A percentile compares a stretch with the other conserved stretches of the same genome.
Evolutionary conservation across 2,888 invertebrate genomes (phyloP).

Genomic region (Pterobdella sp.): DNA sequence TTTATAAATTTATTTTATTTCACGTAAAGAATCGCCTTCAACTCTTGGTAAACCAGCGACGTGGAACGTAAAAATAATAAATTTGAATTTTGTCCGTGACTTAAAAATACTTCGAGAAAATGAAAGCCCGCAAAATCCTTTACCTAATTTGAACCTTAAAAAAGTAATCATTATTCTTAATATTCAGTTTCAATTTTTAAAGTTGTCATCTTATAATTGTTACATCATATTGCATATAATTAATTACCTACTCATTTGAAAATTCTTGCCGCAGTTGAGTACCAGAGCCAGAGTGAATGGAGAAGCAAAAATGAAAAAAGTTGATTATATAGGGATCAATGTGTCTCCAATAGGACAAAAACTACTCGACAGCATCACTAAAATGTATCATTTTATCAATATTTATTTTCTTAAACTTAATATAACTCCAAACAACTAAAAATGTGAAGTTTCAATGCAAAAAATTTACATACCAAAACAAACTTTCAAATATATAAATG

Average conservation of each 20-base stretch:
- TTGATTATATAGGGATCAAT: slow-evolving; percentile 11
- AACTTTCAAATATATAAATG: not conserved
- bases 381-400: slow-evolving; percentile 13
- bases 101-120: slow-evolving; percentile 21
- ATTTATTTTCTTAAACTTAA: not conserved
- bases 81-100: slow-evolving; percentile 14
- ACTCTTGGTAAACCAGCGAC: slow-evolving; percentile 17
- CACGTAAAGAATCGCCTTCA: slow-evolving; percentile 9
- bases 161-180: slow-evolving; percentile 1
- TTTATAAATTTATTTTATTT: not conserved
- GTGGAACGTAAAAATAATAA: slow-evolving; percentile 16
- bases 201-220: not conserved
- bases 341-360: slow-evolving; percentile 20
- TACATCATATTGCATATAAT: not conserved
- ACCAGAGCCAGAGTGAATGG: slow-evolving; percentile 12
- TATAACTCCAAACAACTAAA: not conserved
- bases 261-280: not conserved
- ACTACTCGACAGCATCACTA: slow-evolving; percentile 15
- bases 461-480: not conserved
- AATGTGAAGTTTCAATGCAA: too few relatives aligned
- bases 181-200: not conserved
- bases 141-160: slow-evolving; percentile 17
- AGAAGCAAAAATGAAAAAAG: slow-evolving; percentile 24
- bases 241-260: not conserved
- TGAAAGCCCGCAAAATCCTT: slow-evolving; percentile 2